Evolutionary conservation across 2,888 invertebrate genomes (phyloP).

Genomic region (Hemaris fuciformis): DNA sequence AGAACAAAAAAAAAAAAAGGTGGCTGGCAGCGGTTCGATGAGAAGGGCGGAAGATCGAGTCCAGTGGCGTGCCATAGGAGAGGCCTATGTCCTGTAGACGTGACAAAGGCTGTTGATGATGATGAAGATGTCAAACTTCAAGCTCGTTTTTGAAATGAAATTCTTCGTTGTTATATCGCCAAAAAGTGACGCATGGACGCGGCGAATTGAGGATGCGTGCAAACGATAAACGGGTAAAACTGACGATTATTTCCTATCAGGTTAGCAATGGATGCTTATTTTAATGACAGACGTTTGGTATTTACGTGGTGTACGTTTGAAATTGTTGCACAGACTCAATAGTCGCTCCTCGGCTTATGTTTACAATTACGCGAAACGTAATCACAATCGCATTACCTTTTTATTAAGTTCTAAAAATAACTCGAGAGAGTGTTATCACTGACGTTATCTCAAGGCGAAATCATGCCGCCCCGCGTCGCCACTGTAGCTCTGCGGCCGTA

Average conservation of each 20-base stretch:
- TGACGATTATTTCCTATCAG: conserved; percentile 9
- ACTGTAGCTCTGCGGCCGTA: conserved; percentile 25
- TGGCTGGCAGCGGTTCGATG: too few relatives aligned
- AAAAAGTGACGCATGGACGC: conserved; percentile 17
- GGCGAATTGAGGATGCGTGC: conserved; percentile 14
- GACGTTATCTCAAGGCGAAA: conserved; percentile 77
- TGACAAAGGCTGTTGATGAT: not conserved
- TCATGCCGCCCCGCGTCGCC: conserved; percentile 39
- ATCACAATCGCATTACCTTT: conserved; percentile 68
- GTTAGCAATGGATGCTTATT: conserved; percentile 1
- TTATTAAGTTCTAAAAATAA: conserved; percentile 76
- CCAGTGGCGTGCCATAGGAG: too few relatives aligned
- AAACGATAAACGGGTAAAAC: conserved; percentile 14
- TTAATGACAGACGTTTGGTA: not conserved
- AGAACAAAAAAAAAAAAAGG: too few relatives aligned
- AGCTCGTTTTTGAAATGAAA: conserved; percentile 25
- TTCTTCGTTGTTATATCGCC: conserved; percentile 13
- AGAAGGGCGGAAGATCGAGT: too few relatives aligned
- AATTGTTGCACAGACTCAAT: not conserved
- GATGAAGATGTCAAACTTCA: not conserved
- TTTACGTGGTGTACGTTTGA: not conserved
- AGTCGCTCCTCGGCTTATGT: conserved; percentile 22
- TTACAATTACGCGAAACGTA: conserved; percentile 43
- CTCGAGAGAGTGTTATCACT: conserved; percentile 67
- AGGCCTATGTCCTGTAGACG: too few relatives aligned